Evolutionary conservation across 2,113 vertebrate species (phyloP).

Genomic region (Rhodinocichla rosea): DNA sequence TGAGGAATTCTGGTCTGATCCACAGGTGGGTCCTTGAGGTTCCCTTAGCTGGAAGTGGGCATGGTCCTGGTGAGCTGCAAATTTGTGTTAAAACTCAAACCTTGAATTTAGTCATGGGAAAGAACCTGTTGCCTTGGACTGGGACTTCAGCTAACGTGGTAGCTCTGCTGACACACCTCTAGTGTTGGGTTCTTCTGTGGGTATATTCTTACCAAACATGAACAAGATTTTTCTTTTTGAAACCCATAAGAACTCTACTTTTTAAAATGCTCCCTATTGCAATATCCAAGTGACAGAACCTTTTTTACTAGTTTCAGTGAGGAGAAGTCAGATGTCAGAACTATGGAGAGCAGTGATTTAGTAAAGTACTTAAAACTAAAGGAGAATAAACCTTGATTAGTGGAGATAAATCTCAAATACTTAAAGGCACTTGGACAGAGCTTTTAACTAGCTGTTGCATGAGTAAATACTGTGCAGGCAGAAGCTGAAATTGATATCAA

Average conservation of each 20-base stretch:
- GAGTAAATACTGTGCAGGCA: neutral
- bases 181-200: neutral
- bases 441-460: neutral
- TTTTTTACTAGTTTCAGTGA: neutral
- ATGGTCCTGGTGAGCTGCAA: neutral
- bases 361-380: neutral
- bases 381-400: neutral
- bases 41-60: neutral
- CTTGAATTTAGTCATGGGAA: neutral
- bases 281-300: neutral
- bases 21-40: neutral
- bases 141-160: fast-evolving
- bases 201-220: neutral
- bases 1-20: neutral
- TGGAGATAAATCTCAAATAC: neutral
- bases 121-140: fast-evolving
- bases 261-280: neutral
- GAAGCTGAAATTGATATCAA: neutral
- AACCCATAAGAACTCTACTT: neutral
- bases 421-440: neutral
- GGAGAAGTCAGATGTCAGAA: neutral
- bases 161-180: neutral
- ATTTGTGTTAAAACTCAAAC: neutral
- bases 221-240: neutral
- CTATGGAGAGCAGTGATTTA: neutral